A percentile compares a stretch with the other conserved stretches of the same genome.
Conservation (phyloP, 35 echinoderm and acorn worm genomes). For the Ophioderma brevispina region DNA sequence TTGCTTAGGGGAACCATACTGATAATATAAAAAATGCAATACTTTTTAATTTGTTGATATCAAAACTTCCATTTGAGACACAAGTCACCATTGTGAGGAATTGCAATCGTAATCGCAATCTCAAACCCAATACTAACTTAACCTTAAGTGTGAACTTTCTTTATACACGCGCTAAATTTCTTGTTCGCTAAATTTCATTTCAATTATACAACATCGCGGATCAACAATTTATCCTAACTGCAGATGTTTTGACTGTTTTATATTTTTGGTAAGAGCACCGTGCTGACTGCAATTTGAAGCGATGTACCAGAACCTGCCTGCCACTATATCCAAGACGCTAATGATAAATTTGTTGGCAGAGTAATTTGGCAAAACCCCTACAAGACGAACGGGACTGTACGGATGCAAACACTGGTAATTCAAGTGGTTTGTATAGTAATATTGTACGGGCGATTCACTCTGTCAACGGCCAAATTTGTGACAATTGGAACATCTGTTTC, state of each 20-base stretch:
- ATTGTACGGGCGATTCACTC: background rate
- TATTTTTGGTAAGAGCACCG: conserved; percentile 50
- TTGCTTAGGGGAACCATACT: too few species aligned
- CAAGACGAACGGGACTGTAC: conserved; percentile 83
- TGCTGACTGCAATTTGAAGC: conserved; percentile 80
- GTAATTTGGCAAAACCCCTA: conserved; percentile 86
- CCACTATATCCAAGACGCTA: conserved; percentile 59
- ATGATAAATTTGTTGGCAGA: conserved; percentile 86
- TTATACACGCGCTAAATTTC: too few species aligned
- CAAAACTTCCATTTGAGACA: too few species aligned
- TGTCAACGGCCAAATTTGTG: too few species aligned
- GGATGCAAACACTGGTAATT: conserved; percentile 78
- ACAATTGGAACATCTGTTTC: background rate
- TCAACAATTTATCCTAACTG: background rate
- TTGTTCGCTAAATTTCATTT: too few species aligned
- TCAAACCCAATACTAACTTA: too few species aligned
- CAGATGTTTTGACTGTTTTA: background rate
- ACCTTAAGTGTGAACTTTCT: too few species aligned
- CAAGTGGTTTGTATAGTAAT: conserved; percentile 54
- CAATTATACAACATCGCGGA: too few species aligned
- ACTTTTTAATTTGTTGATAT: too few species aligned
- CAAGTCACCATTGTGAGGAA: too few species aligned
- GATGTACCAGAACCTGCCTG: conserved; percentile 16
- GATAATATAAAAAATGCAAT: too few species aligned
- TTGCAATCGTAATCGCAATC: too few species aligned